Evolutionary conservation across 2,113 vertebrate genomes (phyloP), one percentile per base, ranked within the genome.

Genomic region (Takifugu flavidus): DNA sequence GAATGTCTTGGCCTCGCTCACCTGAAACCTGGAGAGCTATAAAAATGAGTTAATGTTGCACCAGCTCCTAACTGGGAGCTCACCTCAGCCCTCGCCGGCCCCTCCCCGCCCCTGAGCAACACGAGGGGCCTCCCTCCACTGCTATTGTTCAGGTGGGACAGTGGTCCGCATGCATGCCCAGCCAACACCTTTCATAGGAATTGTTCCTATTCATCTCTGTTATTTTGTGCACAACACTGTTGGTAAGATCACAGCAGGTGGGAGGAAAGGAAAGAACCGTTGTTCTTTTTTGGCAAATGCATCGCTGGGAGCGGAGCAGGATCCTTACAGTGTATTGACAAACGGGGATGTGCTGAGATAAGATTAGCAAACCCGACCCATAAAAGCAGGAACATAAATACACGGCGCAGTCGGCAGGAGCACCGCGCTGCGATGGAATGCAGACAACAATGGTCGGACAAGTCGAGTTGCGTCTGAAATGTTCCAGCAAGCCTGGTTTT

Each of bases 31-130:
- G 3, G 20, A 50, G 49, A 70, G 75, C 62, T 43, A 62, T 86
- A 82, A 79, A 83, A 60, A 46, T 54, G 2, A 51, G 88, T 88
- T 87, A 89, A 89, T 89, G 25, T 78, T 79, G 39, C 31, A 88
- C 81, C 57, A 60, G 69, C 65, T 62, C 31, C 0, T 53, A 54
- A 63, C 45, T 34, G 31, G 28, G 14, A 52, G 44, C 53, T 74
- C 66, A 56, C 68, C 65, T 69, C 68, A 45, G 25, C 59, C 15
- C 51, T 43, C 25, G 2, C 64, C 25, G 25, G 68, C 77, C 77
- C 72, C 82, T 68, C 78, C 70, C 63, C 51, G 26, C 53, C 59
- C 67, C 50, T 15, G 52, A 15, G 64, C 66, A 44, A 10, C 28
- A 47, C 31, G 39, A 15, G 28, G 28, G 52, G 47, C 3, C 53